Base-by-base conservation (phyloP, 2,113 vertebrate species). In the Ariopsis seemanni region DNA sequence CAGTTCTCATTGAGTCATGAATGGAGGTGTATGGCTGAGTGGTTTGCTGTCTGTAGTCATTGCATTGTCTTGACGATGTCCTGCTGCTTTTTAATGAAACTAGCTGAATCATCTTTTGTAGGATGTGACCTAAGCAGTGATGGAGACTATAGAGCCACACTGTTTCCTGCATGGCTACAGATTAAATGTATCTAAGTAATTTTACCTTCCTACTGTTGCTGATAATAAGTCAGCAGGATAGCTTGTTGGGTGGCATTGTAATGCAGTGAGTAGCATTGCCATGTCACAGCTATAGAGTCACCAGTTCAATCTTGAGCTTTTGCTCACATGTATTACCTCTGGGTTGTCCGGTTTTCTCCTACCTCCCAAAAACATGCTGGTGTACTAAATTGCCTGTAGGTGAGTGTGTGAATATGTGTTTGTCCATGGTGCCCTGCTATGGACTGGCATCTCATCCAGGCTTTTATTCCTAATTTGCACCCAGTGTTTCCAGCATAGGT, bases 71-170 rank as follows among this genome's bases (percentile, higher is more conserved):
- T 58, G 1, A 80, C 30, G 48, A 60, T 55, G 48, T 86, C 71
- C 84, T 60, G 74, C 48, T 83, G 80, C 74, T 77, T 69, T 60
- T 30, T 82, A 42, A 77, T 69, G 17, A n/a, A 88, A 88, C 60
- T 60, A 87, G 72, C 81, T 62, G 84, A 90, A 87, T 42, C 85
- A 83, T 48, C n/a, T 22, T 88, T 81, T 50, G 27, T 55, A 25
- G 15, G 63, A 83, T 7, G 20, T 80, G 85, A 18, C 52, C 50
- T 74, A 84, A 60, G 25, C 18, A 12, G 34, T 17, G 1, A 7
- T 22, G 42, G 48, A 53, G 11, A 53, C 25, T 34, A 34, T 57
- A 79, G 77, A 15, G 25, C 1, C 20, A 52, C 72, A 75, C 53
- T 80, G 53, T 11, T 52, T 77, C 17, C 74, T 78, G 27, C 53